A percentile compares a stretch with the other conserved stretches of the same genome.
These are phyloP conservation scores for Podarcis cretensis DNA, from an alignment of 2,113 vertebrate genomes.

Conservation along the genomic window DNA sequence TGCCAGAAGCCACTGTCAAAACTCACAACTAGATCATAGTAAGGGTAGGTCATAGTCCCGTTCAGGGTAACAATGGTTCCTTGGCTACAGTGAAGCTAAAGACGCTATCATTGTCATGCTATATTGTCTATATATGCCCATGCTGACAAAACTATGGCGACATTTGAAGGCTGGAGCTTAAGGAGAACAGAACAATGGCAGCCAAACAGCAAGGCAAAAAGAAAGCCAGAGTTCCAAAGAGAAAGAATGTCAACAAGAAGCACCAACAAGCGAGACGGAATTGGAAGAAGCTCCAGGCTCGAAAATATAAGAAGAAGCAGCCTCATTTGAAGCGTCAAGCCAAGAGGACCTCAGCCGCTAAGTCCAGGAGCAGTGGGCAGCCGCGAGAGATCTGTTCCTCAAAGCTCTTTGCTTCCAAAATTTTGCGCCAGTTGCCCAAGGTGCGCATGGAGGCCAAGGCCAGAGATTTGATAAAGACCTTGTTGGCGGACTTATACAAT, in stretches of 20 bases:
- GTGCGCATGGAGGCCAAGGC: conserved; percentile 25
- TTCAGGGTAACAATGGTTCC: background rate
- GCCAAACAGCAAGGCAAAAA: conserved; percentile 6
- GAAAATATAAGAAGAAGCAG: background rate
- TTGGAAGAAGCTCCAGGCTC: background rate
- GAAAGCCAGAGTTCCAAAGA: background rate
- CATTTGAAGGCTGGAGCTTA: background rate
- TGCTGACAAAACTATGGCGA: background rate
- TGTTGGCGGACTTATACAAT: background rate
- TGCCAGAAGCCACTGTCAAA: no score
- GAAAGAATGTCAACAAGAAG: background rate
- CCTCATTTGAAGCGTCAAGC: background rate
- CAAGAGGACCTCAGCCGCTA: background rate
- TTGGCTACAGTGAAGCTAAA: background rate
- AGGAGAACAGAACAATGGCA: conserved; percentile 19
- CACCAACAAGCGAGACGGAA: background rate
- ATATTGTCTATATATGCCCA: background rate
- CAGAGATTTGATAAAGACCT: background rate
- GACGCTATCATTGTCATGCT: background rate
- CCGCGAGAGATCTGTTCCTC: background rate
- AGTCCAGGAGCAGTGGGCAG: background rate
- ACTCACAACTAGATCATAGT: background rate
- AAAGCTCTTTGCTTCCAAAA: background rate
- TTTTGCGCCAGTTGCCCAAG: conserved; percentile 7
- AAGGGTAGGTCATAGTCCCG: background rate